Base-by-base conservation (phyloP, 1,140 invertebrate species). In the Papilio polytes region DNA sequence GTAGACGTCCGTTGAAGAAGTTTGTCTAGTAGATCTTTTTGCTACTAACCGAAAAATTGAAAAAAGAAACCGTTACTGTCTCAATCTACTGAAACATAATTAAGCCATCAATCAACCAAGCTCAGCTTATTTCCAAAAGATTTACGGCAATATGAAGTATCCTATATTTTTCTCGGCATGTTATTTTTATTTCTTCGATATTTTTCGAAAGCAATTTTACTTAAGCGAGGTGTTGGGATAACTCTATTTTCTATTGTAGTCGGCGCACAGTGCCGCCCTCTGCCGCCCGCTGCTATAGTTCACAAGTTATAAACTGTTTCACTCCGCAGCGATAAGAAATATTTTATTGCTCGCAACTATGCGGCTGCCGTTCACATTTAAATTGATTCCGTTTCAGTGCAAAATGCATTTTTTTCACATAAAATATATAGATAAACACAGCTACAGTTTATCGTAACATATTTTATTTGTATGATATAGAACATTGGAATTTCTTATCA, bases 211-310 rank as follows among this genome's bases (percentile, higher is more conserved):
- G 63, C 63, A 70, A 70, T 70, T 70, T 70, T 70, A 70, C 36
- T 70, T 70, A 70, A 70, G 63, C 63, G 63, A 36, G 63, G 63
- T 70, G 63, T 70, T 70, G 63, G 63, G 63, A 70, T 70, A 70
- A 70, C 63, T 70, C 63, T 31, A 70, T 70, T 70, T 31, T 70
- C 63, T 70, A 70, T 70, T 70, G 63, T 70, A 31, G n/a, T 70
- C 63, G 26, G 26, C 22, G 18, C n/a, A 56, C 53, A n/a, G 53
- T 56, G 53, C 53, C 53, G 53, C 53, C 53, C 53, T 56, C 53
- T 56, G n/a, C 53, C 53, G 26, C 63, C 63, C 63, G 63, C 10
- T 70, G 63, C 31, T 70, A 70, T 26, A 70, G 12, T 70, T 70
- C 63, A 31, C 63, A 70, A 70, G 63, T 70, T 70, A 70, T 70